phyloP scores from a whole-genome alignment of 2,797 vertebrate genomes.

The Hippopotamyrus pictus region DNA sequence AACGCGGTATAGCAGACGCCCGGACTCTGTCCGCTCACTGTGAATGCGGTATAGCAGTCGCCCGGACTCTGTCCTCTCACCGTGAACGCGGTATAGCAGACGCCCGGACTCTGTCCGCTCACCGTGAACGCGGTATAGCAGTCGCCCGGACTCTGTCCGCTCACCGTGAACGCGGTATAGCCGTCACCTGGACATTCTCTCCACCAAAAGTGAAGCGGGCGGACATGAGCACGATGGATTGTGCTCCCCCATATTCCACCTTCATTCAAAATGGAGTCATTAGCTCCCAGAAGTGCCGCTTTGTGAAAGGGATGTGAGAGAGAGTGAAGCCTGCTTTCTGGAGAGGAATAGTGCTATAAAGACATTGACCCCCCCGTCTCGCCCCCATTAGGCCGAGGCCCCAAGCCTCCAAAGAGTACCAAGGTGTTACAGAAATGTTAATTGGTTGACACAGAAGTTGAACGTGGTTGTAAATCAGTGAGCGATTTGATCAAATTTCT shows the following conservation, averaged over 20 bases:
- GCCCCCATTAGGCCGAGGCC: constrained; percentile 40
- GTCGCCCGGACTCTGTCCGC: neutral
- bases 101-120: neutral
- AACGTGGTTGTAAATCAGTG: constrained; percentile 31
- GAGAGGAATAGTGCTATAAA: constrained; percentile 45
- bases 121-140: neutral
- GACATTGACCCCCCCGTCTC: constrained; percentile 44
- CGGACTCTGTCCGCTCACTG: neutral
- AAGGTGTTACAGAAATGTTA: constrained; percentile 43
- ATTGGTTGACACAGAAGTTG: constrained; percentile 47
- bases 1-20: neutral
- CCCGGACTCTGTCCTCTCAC: neutral
- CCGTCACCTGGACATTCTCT: neutral
- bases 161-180: neutral
- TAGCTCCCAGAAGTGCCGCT: constrained; percentile 22
- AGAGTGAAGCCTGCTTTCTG: constrained; percentile 35
- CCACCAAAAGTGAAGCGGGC: neutral
- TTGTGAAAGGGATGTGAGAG: constrained; percentile 38
- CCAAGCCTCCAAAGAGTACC: constrained; percentile 35
- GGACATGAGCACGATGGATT: neutral
- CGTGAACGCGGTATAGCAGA: neutral
- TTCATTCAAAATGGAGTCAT: neutral
- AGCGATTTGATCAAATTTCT: constrained; percentile 37
- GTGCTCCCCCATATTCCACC: neutral
- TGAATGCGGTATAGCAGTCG: neutral